phyloP scores from a whole-genome alignment of 2,113 vertebrate genomes.

The Hippocampus barbouri region DNA sequence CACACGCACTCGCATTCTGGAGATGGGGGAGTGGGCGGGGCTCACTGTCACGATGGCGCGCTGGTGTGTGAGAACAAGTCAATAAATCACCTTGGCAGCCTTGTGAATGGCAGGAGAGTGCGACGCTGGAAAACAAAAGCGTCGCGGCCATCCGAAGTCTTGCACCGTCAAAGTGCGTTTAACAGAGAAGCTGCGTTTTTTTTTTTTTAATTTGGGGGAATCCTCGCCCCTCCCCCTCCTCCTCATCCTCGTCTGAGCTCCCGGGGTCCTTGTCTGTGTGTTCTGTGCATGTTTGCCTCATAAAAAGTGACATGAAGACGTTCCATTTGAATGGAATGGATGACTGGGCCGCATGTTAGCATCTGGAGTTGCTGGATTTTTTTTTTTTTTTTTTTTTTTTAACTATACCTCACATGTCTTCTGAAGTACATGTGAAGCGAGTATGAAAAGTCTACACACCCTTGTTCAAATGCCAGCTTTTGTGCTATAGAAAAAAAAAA shows the following conservation, averaged over 20 bases:
- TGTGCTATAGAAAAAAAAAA: neutral
- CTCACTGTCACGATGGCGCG: conserved; percentile 49
- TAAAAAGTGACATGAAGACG: neutral
- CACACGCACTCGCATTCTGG: conserved; percentile 23
- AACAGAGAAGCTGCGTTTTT: conserved; percentile 7
- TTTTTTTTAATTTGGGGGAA: no score
- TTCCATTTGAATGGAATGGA: no score
- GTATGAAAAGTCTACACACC: neutral
- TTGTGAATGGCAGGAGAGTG: conserved; percentile 46
- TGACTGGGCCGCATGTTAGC: neutral
- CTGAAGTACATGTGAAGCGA: neutral
- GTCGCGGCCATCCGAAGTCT: conserved; percentile 17
- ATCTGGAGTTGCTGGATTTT: neutral
- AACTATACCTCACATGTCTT: no score
- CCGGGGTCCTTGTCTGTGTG: no score
- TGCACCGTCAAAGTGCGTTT: conserved; percentile 47
- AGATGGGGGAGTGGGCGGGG: conserved; percentile 8
- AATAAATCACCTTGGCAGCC: conserved; percentile 65
- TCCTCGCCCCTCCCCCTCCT: no score
- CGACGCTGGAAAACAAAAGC: conserved; percentile 3
- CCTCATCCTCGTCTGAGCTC: no score
- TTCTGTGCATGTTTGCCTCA: neutral
- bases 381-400: neutral
- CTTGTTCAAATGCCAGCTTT: neutral
- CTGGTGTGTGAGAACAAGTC: conserved; percentile 60